These are phyloP conservation scores for Coendou prehensilis DNA, from an alignment of 2,797 vertebrate species.

Conservation along the genomic window DNA sequence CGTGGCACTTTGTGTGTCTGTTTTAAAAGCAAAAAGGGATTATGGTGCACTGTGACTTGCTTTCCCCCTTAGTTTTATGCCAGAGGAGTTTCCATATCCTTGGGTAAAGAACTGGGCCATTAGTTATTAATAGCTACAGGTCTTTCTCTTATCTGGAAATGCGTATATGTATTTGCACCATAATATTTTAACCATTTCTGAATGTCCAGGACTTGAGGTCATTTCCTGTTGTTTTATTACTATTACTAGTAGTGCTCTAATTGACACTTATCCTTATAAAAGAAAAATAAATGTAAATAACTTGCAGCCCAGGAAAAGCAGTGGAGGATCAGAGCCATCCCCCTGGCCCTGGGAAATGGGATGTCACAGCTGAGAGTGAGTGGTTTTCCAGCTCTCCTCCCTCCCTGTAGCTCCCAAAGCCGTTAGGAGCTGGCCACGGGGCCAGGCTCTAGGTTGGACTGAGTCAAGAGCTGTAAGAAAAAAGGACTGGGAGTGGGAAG, in stretches of 20 bases:
- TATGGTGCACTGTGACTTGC: fast-evolving
- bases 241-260: not conserved
- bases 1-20: not conserved
- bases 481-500: not conserved
- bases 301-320: not conserved
- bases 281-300: not conserved
- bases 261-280: not conserved
- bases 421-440: not conserved
- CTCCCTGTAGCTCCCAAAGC: not conserved
- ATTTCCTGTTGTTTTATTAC: not conserved
- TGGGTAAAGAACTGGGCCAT: fast-evolving
- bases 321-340: not conserved
- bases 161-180: fast-evolving
- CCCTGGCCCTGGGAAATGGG: not conserved
- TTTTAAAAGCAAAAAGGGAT: not conserved
- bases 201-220: not conserved
- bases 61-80: not conserved
- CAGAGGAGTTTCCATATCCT: not conserved
- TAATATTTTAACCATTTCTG: not conserved
- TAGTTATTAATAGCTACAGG: not conserved
- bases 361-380: not conserved
- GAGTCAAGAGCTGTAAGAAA: not conserved
- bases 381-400: not conserved
- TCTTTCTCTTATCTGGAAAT: not conserved
- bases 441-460: not conserved